These are phyloP conservation scores for Columba livia DNA, from an alignment of 2,113 vertebrate genomes.

Conservation along the genomic window DNA sequence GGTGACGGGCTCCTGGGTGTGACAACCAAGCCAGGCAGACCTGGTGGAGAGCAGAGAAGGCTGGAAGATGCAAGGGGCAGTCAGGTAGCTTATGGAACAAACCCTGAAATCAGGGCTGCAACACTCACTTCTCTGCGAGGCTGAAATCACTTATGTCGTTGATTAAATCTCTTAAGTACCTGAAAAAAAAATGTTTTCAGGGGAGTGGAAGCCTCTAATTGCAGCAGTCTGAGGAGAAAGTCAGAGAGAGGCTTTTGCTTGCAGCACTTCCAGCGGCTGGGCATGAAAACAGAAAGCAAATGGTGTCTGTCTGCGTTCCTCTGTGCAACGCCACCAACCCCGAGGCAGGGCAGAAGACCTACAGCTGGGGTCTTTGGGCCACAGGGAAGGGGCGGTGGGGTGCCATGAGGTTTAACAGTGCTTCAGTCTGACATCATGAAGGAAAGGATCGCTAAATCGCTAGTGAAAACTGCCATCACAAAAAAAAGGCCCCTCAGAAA, in stretches of 20 bases:
- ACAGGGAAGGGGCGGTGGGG: neutral
- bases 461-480: neutral
- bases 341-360: neutral
- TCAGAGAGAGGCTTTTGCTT: neutral
- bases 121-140: neutral
- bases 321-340: neutral
- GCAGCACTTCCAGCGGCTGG: neutral
- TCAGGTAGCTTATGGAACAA: neutral
- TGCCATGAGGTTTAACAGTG: neutral
- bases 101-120: neutral
- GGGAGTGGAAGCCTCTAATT: conserved; percentile 4
- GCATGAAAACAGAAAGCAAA: neutral
- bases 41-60: neutral
- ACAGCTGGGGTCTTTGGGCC: neutral
- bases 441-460: neutral
- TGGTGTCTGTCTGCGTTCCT: neutral
- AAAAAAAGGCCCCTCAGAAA: neutral
- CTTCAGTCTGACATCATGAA: neutral
- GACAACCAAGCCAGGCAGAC: neutral
- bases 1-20: neutral
- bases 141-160: conserved; percentile 24
- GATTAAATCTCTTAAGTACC: conserved; percentile 37
- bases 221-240: neutral
- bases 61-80: neutral
- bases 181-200: conserved; percentile 22